A percentile compares a stretch with the other conserved stretches of the same genome.
Conservation (phyloP, 2,113 vertebrate species). For the Stomatorhinus ivindoensis region DNA sequence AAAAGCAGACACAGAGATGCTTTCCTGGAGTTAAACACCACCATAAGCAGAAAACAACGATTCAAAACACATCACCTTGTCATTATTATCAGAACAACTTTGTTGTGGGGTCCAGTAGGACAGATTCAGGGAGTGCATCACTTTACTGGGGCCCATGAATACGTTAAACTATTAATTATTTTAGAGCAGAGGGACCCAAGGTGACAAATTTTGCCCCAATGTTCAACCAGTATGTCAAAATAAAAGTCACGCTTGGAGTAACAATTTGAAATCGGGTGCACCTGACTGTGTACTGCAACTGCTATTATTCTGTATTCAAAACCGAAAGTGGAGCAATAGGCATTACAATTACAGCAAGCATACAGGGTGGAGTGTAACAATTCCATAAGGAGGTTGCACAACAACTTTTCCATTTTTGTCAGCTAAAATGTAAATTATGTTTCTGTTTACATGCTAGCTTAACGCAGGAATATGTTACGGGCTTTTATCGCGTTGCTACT, state of each 20-base stretch:
- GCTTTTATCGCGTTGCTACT: neutral
- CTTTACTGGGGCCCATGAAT: neutral
- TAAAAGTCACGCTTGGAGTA: neutral
- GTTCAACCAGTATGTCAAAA: neutral
- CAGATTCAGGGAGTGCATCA: neutral
- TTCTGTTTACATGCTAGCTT: neutral
- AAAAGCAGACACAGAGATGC: neutral
- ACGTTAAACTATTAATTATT: neutral
- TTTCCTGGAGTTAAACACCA: neutral
- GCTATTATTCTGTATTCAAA: neutral
- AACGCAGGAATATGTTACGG: neutral
- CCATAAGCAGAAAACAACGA: neutral
- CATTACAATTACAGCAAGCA: neutral
- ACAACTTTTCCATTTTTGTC: neutral
- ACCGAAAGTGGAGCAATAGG: neutral
- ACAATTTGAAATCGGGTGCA: neutral
- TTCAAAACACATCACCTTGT: neutral
- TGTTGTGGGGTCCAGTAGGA: neutral
- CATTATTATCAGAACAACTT: neutral
- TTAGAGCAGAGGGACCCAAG: neutral
- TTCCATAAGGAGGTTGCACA: neutral
- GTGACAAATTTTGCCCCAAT: neutral
- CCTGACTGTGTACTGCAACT: neutral
- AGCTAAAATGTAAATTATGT: neutral
- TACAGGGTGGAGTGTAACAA: neutral